These are phyloP conservation scores for Colletes collaris DNA, from an alignment of 2,888 invertebrate species.

Conservation along the genomic window DNA sequence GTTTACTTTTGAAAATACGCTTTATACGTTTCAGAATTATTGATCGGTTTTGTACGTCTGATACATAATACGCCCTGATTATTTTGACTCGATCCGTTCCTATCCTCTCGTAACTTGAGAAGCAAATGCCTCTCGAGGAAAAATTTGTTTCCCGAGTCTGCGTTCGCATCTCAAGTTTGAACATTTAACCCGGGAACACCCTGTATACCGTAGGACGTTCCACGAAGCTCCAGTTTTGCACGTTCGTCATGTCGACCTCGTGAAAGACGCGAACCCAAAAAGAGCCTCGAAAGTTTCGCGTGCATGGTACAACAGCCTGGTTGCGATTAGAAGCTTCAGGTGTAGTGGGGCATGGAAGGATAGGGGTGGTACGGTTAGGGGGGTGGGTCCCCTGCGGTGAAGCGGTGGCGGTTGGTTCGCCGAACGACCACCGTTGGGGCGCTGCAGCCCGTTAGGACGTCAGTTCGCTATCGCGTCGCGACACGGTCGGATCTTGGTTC, in stretches of 20 bases:
- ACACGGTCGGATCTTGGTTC: slow-evolving; percentile 68
- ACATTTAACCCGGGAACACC: too few species aligned
- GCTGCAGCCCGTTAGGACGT: slow-evolving; percentile 73
- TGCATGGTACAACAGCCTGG: slow-evolving; percentile 21
- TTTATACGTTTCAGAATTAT: too few species aligned
- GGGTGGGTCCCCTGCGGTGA: slow-evolving; percentile 63
- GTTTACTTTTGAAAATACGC: too few species aligned
- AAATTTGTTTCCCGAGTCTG: too few species aligned
- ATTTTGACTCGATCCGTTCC: too few species aligned
- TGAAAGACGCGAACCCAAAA: slow-evolving; percentile 3
- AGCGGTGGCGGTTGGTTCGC: slow-evolving; percentile 70
- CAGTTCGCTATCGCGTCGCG: slow-evolving; percentile 80
- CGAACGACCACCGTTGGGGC: slow-evolving; percentile 74
- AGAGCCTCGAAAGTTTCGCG: slow-evolving; percentile 20
- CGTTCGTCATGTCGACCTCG: neutral
- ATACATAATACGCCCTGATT: too few species aligned
- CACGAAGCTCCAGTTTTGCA: neutral
- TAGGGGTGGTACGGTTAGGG: slow-evolving; percentile 7
- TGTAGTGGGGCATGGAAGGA: slow-evolving; percentile 36
- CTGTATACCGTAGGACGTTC: too few species aligned
- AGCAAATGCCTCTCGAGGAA: too few species aligned
- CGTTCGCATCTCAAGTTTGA: too few species aligned
- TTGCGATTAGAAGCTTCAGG: slow-evolving; percentile 43
- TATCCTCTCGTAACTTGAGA: too few species aligned
- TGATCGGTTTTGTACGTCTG: too few species aligned